Evolutionary conservation across 1,140 invertebrate genomes (phyloP).

Genomic region (Pseudoatta argentina): DNA sequence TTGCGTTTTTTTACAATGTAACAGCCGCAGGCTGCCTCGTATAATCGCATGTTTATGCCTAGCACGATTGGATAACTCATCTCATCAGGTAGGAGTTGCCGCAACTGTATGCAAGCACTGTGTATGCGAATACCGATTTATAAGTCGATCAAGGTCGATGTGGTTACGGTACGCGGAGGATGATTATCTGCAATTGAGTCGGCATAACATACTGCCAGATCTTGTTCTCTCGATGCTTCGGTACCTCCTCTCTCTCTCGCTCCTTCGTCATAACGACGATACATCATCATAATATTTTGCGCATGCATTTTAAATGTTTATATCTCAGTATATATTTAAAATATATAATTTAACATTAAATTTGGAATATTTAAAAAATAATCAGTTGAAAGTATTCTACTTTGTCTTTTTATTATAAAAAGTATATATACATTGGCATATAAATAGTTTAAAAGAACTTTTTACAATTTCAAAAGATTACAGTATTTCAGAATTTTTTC

Average conservation of each 20-base stretch:
- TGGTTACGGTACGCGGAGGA: conserved; percentile 59
- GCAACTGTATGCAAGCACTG: conserved; percentile 51
- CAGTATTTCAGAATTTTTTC: neutral
- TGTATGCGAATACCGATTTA: conserved; percentile 73
- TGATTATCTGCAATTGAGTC: conserved; percentile 77
- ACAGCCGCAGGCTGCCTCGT: conserved; percentile 52
- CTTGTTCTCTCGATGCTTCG: conserved; percentile 62
- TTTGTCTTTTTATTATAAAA: neutral
- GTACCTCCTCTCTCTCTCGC: conserved; percentile 25
- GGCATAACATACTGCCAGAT: conserved; percentile 71
- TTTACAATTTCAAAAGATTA: neutral
- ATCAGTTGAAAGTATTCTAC: neutral
- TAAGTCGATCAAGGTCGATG: conserved; percentile 79
- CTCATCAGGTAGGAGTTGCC: conserved; percentile 72
- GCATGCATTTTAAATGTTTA: neutral
- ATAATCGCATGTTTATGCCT: conserved; percentile 73
- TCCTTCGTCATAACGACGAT: neutral
- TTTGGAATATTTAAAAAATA: neutral
- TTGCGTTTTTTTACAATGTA: conserved; percentile 44
- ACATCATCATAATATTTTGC: neutral
- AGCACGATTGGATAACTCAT: conserved; percentile 77
- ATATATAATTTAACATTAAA: neutral
- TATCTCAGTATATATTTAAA: neutral
- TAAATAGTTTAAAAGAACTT: neutral
- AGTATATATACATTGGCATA: neutral